These are phyloP conservation scores for Drosophila macrothrix DNA, from an alignment of 2,888 invertebrate genomes.

Conservation along the genomic window DNA sequence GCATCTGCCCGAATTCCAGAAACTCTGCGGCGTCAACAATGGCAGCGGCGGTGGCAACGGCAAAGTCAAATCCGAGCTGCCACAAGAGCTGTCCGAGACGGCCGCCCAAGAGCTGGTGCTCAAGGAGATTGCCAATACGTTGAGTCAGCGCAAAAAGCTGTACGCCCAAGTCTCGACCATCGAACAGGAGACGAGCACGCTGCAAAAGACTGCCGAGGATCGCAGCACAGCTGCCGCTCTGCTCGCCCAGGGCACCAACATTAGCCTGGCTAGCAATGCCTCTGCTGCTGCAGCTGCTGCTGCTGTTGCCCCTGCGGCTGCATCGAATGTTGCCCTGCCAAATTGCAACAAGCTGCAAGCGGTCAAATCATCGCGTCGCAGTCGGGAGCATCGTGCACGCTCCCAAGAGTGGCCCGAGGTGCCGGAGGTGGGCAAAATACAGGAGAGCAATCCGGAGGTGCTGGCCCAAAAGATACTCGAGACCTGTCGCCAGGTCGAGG, in stretches of 20 bases:
- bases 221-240: conserved; percentile 86
- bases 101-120: conserved; percentile 93
- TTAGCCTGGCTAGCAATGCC: conserved; percentile 71
- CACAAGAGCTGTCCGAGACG: conserved; percentile 87
- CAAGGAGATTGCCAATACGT: conserved; percentile 93
- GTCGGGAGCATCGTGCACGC: conserved; percentile 90
- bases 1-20: conserved; percentile 88
- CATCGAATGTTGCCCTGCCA: conserved; percentile 12
- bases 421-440: conserved; percentile 95
- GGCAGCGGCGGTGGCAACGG: conserved; percentile 62
- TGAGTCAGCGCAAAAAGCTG: conserved; percentile 93
- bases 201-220: conserved; percentile 90
- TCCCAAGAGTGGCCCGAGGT: conserved; percentile 97
- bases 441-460: conserved; percentile 96
- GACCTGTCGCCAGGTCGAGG: conserved; percentile 95
- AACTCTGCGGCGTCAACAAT: conserved; percentile 52
- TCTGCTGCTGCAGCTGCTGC: conserved; percentile 29
- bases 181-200: conserved; percentile 90
- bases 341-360: conserved; percentile 44
- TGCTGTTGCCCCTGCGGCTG: conserved; percentile 37
- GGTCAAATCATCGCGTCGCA: conserved; percentile 87
- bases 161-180: conserved; percentile 92
- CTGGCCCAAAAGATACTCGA: conserved; percentile 95
- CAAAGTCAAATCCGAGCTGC: conserved; percentile 75
- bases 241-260: conserved; percentile 84